Base-by-base conservation (phyloP, 2,797 vertebrate genomes). In the Rhynchotus rufescens region DNA sequence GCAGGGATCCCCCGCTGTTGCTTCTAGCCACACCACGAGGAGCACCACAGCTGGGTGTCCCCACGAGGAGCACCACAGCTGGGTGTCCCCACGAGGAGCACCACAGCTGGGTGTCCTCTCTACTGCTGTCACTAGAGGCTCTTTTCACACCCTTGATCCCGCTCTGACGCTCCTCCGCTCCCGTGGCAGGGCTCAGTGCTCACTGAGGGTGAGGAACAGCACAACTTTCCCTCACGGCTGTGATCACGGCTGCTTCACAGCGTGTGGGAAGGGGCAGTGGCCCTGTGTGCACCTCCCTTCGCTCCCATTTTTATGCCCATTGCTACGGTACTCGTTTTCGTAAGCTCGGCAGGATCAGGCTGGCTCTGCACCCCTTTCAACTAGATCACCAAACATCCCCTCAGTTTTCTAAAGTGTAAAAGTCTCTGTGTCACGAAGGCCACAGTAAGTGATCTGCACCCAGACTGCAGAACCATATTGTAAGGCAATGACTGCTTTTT, bases 281-380 rank as follows among this genome's bases (percentile, higher is more conserved):
- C 36, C 8, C 36, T 15, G 19, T 40, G 25, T 28, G 16, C 60
- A 78, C 12, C 44, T 75, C 62, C 56, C 44, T 65, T 79, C 40
- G 52, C n/a, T 22, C 22, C 6, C 60, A 47, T 30, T 11, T 71
- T 9, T 81, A 81, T 23, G 42, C 22, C 21, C 36, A 19, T 67
- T 30, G 30, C 10, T 59, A 3, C 14, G 7, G 19, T 32, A 65
- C 78, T 51, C 0, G 2, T 72, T 78, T 78, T n/a, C 34, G 12
- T 22, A 60, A 49, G 30, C 26, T 68, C 30, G 21, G 32, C 57
- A 69, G 40, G 9, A 68, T 52, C 42, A 59, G 34, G 10, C 36
- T 32, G 72, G 40, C 60, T 15, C 28, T 0, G 0, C 54, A 23
- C 7, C 36, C 13, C 6, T 47, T 22, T 47, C 75, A 51, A 12